Evolutionary conservation across 2,797 vertebrate genomes (phyloP).

Genomic region (Astyanax mexicanus): DNA sequence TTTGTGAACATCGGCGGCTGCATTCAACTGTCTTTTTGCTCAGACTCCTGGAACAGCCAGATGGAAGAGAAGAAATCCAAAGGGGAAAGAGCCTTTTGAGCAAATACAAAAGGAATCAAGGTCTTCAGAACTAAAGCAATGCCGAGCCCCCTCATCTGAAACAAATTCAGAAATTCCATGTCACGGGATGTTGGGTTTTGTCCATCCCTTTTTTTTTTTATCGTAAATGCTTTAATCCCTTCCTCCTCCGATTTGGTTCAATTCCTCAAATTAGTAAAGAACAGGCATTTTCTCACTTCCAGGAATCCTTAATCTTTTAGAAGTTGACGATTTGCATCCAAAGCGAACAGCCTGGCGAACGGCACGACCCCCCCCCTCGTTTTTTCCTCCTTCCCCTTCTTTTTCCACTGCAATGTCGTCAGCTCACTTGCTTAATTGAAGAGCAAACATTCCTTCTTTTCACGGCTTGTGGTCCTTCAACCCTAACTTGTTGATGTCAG

Average conservation of each 20-base stretch:
- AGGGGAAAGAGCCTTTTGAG: constrained; percentile 86
- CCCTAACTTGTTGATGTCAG: constrained; percentile 98
- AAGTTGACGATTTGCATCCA: constrained; percentile 82
- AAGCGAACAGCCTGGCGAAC: constrained; percentile 71
- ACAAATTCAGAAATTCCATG: constrained; percentile 84
- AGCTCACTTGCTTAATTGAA: constrained; percentile 85
- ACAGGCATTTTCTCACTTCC: constrained; percentile 42
- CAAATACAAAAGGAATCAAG: constrained; percentile 80
- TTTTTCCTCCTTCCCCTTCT: constrained; percentile 57
- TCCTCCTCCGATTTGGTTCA: constrained; percentile 1
- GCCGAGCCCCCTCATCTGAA: constrained; percentile 77
- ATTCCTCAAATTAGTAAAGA: constrained; percentile 43
- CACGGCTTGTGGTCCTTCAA: constrained; percentile 80
- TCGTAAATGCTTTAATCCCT: constrained; percentile 42
- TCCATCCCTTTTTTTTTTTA: constrained; percentile 56
- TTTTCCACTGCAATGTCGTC: constrained; percentile 76
- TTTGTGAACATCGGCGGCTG: constrained; percentile 99
- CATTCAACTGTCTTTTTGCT: constrained; percentile 97
- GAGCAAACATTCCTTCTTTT: constrained; percentile 80
- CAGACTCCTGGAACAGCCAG: constrained; percentile 91
- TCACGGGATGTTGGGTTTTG: constrained; percentile 66
- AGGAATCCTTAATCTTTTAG: constrained; percentile 72
- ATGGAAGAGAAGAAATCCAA: constrained; percentile 92
- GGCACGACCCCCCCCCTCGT: constrained; percentile 48
- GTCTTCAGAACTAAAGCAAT: constrained; percentile 80